Conservation (phyloP, 2,888 invertebrate genomes). For the Leptinotarsa haldemani region DNA sequence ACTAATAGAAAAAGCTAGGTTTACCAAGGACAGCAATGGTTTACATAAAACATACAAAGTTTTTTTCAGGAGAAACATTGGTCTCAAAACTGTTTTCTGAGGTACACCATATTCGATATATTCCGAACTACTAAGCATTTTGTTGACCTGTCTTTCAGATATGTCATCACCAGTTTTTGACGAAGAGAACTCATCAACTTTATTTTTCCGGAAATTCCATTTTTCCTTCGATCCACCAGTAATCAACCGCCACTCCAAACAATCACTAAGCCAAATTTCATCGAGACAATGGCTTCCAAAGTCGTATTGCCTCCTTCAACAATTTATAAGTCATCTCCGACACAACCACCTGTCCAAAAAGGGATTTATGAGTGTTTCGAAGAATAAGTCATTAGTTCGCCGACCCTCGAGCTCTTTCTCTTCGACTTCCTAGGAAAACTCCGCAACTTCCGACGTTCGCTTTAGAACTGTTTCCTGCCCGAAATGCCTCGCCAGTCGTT, state of each 20-base stretch:
- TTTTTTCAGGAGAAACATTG: no score
- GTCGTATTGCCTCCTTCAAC: slow-evolving; percentile 25
- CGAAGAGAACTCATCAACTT: no score
- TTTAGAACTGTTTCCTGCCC: slow-evolving; percentile 15
- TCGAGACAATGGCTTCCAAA: slow-evolving; percentile 26
- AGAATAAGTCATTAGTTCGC: slow-evolving; percentile 61
- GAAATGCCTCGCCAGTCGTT: not conserved
- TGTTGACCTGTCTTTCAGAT: no score
- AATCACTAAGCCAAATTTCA: slow-evolving; percentile 24
- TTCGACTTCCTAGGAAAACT: slow-evolving; percentile 42
- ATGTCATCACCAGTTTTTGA: no score
- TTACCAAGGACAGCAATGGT: no score
- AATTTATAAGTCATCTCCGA: slow-evolving; percentile 46
- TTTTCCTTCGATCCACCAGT: not conserved
- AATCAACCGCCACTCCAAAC: not conserved
- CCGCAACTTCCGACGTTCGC: slow-evolving; percentile 24
- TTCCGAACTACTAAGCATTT: no score
- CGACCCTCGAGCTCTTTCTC: slow-evolving; percentile 56
- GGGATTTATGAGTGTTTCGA: slow-evolving; percentile 57
- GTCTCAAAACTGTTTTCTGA: no score
- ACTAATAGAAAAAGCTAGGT: no score
- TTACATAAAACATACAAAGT: no score
- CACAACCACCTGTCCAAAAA: slow-evolving; percentile 55
- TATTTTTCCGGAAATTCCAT: not conserved
- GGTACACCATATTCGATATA: no score